These are phyloP conservation scores for Chironomus riparius DNA, from an alignment of 2,888 invertebrate genomes.

Conservation along the genomic window DNA sequence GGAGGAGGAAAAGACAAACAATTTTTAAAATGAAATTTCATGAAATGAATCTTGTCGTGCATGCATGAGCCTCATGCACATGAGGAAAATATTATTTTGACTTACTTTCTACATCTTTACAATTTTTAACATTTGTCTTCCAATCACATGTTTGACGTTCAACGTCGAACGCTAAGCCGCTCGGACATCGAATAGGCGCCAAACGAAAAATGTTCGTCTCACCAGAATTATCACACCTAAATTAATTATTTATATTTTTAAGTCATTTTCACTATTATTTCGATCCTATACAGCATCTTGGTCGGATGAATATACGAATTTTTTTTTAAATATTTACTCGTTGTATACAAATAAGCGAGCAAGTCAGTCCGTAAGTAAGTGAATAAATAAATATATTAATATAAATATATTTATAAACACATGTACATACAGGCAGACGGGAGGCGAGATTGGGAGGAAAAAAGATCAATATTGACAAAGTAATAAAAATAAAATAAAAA, in stretches of 20 bases:
- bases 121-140: conserved; percentile 94
- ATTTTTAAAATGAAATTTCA: conserved; percentile 30
- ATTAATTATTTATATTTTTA: conserved; percentile 27
- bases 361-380: too few relatives aligned
- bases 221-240: conserved; percentile 85
- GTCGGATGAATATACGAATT: neutral
- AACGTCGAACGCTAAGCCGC: conserved; percentile 87
- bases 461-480: too few relatives aligned
- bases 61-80: neutral
- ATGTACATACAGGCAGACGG: too few relatives aligned
- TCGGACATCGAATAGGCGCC: conserved; percentile 82
- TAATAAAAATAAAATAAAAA: too few relatives aligned
- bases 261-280: neutral
- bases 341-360: neutral
- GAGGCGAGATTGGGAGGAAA: too few relatives aligned
- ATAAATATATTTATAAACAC: too few relatives aligned
- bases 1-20: too few relatives aligned
- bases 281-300: neutral
- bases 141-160: conserved; percentile 92
- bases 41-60: neutral
- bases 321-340: neutral
- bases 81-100: conserved; percentile 38
- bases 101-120: conserved; percentile 91
- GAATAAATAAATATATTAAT: too few relatives aligned
- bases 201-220: conserved; percentile 71